Evolutionary conservation across 2,888 invertebrate genomes (phyloP), one percentile per base, ranked within the genome.

Genomic region (Anorthoa munda): DNA sequence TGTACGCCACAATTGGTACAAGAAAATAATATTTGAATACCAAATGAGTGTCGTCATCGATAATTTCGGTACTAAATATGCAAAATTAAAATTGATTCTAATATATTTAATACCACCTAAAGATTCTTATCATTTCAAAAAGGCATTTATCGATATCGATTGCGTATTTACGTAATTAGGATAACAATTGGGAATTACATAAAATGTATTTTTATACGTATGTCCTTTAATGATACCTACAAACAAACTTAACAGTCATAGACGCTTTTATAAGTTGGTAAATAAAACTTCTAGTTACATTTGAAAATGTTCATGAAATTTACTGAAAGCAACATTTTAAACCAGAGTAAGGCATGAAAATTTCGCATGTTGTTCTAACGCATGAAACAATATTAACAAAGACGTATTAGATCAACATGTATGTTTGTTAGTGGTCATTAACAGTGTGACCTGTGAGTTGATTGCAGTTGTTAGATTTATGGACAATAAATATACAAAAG

Each of bases 401-500:
- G 23, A 61, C 51, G 66, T 67, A 56, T 50, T 58, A 72, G 72
- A 67, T 64, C 60, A 70, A 74, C 59, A 45, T 79, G 75, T 87
- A 88, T 88, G 79, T 86, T 83, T 86, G 86, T 88, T 86, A 89
- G 85, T 86, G 79, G 82, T 86, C 86, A 88, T 90, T 90, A 90
- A 90, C 86, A 80, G 87, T 87, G 87, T 87, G 85, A 87, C 87
- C 86, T 81, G 84, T 79, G 86, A 83, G 90, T 89, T 88, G 86
- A 90, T 88, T 87, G 87, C 81, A 86, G 81, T 87, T 87, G 86
- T 85, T 86, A 89, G 90, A 92, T 93, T 92, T 91, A 92, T 91
- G 88, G 86, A 75, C 86, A 82, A 89, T 91, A 92, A 93, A 93
- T 90, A 91, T 90, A 92, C 90, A 90, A 90, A 89, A 84, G 88